Percentiles rank a stretch among this genome's conserved stretches.
phyloP scores from a whole-genome alignment of 2,797 vertebrate genomes.

The Dermochelys coriacea region DNA sequence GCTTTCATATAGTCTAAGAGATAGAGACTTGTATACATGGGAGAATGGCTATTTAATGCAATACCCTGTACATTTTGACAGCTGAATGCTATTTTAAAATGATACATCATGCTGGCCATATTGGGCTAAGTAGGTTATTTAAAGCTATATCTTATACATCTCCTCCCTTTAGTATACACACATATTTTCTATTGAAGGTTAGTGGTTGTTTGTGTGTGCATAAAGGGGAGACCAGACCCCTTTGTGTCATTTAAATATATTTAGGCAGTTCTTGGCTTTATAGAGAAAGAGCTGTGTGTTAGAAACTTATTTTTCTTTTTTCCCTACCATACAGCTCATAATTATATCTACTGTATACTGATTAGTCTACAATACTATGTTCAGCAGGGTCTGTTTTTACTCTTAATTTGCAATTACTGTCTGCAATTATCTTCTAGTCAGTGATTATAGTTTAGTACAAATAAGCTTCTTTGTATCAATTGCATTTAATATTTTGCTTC shows the following conservation, averaged over 20 bases:
- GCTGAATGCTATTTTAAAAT: constrained; percentile 67
- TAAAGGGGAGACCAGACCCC: background rate
- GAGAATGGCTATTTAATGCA: constrained; percentile 89
- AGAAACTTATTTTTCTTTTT: constrained; percentile 35
- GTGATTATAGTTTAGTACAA: background rate
- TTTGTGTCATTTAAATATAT: background rate
- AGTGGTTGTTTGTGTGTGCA: background rate
- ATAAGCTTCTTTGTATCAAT: constrained; percentile 1
- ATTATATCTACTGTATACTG: constrained; percentile 1
- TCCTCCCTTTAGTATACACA: background rate
- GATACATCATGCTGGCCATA: rapidly evolving
- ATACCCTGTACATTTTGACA: constrained; percentile 86
- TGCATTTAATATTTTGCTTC: constrained; percentile 5
- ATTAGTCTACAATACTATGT: background rate
- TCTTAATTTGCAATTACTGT: background rate
- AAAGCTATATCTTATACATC: background rate
- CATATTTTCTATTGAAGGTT: background rate
- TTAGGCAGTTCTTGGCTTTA: background rate
- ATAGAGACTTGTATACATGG: constrained; percentile 91
- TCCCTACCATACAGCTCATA: background rate
- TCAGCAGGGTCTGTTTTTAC: constrained; percentile 44
- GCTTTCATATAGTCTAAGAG: constrained; percentile 92
- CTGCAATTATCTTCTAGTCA: background rate
- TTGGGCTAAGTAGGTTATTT: background rate
- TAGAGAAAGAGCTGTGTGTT: background rate